phyloP scores from a whole-genome alignment of 2,888 invertebrate species.

The Caenorhabditis afra region DNA sequence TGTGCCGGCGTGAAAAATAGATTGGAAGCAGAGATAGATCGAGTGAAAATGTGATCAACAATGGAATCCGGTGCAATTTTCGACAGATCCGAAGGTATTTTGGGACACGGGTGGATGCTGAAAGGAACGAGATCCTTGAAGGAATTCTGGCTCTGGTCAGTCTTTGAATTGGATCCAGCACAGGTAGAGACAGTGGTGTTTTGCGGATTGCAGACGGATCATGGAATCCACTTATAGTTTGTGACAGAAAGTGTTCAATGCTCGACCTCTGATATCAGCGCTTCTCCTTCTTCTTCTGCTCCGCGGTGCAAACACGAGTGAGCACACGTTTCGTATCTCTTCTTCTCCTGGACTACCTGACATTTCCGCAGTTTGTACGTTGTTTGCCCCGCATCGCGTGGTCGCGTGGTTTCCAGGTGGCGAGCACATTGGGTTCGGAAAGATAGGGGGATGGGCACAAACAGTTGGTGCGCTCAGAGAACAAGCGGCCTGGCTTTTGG shows the following conservation, averaged over 20 bases:
- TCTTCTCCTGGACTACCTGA: constrained; percentile 1
- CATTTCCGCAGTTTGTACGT: constrained; percentile 7
- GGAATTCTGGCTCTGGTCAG: no score
- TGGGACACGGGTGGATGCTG: no score
- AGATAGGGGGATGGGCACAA: constrained; percentile 12
- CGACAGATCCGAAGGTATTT: no score
- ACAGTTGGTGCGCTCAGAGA: constrained; percentile 41
- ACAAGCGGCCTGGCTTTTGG: constrained; percentile 18
- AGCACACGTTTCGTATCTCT: constrained; percentile 29
- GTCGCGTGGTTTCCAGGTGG: constrained; percentile 53
- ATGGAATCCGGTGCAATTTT: no score
- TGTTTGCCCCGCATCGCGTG: constrained; percentile 15
- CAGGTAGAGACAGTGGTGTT: no score
- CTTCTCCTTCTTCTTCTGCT: constrained; percentile 21
- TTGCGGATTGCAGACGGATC: neutral
- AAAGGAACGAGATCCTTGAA: no score
- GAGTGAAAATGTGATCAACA: neutral
- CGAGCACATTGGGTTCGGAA: constrained; percentile 47
- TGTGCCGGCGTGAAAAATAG: constrained; percentile 1
- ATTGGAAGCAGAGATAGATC: constrained; percentile 21
- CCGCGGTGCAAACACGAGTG: constrained; percentile 42
- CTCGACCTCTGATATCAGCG: constrained; percentile 21
- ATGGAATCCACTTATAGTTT: constrained; percentile 15
- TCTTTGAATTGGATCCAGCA: no score
- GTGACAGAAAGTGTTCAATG: constrained; percentile 40